These are phyloP conservation scores for Platyrinchus mystaceus DNA, from an alignment of 2,797 vertebrate species.

Conservation along the genomic window DNA sequence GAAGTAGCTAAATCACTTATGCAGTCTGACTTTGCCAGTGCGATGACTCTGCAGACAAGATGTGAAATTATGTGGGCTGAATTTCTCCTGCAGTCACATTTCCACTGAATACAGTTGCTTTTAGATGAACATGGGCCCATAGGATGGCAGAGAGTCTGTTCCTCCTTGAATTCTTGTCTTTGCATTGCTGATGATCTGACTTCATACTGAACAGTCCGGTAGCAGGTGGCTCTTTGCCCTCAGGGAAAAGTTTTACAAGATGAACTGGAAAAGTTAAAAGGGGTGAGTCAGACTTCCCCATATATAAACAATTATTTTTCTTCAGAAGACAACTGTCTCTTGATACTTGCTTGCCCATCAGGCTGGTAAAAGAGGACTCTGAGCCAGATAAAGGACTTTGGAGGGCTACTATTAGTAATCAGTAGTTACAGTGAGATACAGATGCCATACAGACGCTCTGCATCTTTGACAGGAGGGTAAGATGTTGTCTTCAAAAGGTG, in stretches of 20 bases:
- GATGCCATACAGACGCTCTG: not conserved
- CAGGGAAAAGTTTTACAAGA: not conserved
- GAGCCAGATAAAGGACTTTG: not conserved
- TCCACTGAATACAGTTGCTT: not conserved
- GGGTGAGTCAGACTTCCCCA: not conserved
- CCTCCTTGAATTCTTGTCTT: not conserved
- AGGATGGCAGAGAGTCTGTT: not conserved
- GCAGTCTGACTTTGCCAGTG: not conserved
- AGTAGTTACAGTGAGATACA: not conserved
- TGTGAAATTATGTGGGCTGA: not conserved
- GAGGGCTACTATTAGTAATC: not conserved
- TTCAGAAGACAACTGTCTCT: not conserved
- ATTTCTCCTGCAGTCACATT: not conserved
- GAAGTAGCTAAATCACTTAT: not conserved
- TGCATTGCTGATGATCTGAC: not conserved
- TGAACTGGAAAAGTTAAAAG: not conserved
- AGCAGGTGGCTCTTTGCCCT: not conserved
- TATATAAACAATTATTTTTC: not conserved
- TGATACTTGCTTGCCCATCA: not conserved
- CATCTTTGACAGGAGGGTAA: not conserved
- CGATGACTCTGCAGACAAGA: constrained; percentile 7
- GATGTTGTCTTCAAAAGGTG: not conserved
- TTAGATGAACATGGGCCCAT: not conserved
- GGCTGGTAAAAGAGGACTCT: not conserved
- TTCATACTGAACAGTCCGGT: not conserved